A percentile compares a stretch with the other conserved stretches of the same genome.
These are phyloP conservation scores for Corythornis madagascariensis DNA, from an alignment of 2,113 vertebrate species.

Conservation along the genomic window DNA sequence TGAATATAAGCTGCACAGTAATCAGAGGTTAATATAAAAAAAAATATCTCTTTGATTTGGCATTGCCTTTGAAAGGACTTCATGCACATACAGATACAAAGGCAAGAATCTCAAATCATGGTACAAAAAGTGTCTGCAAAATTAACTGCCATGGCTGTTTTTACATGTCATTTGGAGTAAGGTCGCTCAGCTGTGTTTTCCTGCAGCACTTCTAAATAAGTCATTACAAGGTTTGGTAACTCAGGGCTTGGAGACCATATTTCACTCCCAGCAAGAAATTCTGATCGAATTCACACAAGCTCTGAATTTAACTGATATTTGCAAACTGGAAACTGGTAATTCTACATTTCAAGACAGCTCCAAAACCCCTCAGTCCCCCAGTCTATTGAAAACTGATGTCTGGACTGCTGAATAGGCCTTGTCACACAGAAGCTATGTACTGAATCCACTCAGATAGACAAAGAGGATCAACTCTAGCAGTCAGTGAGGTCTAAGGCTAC, in stretches of 20 bases:
- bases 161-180: not conserved
- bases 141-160: not conserved
- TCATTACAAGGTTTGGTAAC: not conserved
- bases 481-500: not conserved
- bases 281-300: not conserved
- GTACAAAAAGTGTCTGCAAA: not conserved
- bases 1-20: not conserved
- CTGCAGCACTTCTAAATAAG: not conserved
- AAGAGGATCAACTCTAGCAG: not conserved
- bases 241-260: not conserved
- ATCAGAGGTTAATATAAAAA: not conserved
- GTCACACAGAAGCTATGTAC: not conserved
- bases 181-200: not conserved
- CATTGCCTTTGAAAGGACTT: not conserved
- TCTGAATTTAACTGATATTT: not conserved
- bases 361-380: not conserved
- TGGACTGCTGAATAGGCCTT: not conserved
- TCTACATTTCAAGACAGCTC: not conserved
- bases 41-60: not conserved
- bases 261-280: not conserved
- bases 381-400: not conserved
- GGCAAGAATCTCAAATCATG: not conserved
- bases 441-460: not conserved
- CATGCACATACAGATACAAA: not conserved
- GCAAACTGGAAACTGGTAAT: not conserved